phyloP scores from a whole-genome alignment of 1,140 invertebrate species.

The Drosophila pachea region DNA sequence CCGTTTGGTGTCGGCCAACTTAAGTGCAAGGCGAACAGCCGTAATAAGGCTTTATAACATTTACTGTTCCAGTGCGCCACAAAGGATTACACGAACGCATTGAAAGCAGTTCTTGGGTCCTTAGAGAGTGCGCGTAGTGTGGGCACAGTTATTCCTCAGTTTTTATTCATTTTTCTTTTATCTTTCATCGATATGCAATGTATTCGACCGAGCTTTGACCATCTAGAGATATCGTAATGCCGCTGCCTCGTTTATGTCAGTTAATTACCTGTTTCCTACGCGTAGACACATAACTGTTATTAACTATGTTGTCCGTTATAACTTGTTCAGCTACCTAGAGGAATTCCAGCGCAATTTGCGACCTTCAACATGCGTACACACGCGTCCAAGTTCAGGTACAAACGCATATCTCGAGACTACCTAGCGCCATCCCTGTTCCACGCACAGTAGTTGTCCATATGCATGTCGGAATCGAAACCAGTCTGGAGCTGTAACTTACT shows the following conservation, averaged over 20 bases:
- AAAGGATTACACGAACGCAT: no score
- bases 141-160: no score
- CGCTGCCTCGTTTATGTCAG: not conserved
- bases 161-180: no score
- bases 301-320: not conserved
- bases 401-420: slow-evolving; percentile 24
- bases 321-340: slow-evolving; percentile 2
- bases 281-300: slow-evolving; percentile 1
- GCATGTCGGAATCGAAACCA: slow-evolving; percentile 17
- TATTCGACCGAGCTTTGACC: no score
- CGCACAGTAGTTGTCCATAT: not conserved
- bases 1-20: not conserved
- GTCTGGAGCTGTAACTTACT: slow-evolving; percentile 32
- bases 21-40: slow-evolving; percentile 22
- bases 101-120: no score
- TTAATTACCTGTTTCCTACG: not conserved
- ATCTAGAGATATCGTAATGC: no score
- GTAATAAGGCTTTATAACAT: slow-evolving; percentile 15
- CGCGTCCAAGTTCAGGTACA: slow-evolving; percentile 66
- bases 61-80: not conserved
- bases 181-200: no score
- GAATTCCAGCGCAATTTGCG: slow-evolving; percentile 22
- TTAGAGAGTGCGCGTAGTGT: no score
- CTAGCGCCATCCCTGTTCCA: slow-evolving; percentile 21
- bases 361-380: slow-evolving; percentile 55